Evolutionary conservation across 1,140 invertebrate genomes (phyloP).

Genomic region (Neodiprion virginianus): DNA sequence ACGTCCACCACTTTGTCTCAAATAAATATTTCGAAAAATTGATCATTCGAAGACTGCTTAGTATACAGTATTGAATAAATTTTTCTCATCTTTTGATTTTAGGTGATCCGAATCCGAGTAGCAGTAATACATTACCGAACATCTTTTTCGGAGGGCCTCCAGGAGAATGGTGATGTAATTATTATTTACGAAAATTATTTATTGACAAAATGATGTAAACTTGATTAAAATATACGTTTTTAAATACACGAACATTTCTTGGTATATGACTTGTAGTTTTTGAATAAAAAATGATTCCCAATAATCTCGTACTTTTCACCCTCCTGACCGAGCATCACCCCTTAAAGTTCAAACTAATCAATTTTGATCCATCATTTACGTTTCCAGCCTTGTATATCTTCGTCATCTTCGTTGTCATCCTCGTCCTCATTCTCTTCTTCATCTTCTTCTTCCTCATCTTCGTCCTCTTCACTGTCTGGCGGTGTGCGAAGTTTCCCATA

Average conservation of each 20-base stretch:
- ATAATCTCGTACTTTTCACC: slow-evolving; percentile 16
- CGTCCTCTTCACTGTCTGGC: slow-evolving; percentile 52
- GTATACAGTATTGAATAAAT: no score
- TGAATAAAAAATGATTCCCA: slow-evolving; percentile 2
- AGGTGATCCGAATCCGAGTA: no score
- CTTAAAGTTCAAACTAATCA: not conserved
- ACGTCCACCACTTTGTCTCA: no score
- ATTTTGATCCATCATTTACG: slow-evolving; percentile 46
- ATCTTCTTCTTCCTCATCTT: slow-evolving; percentile 51
- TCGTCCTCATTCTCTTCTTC: slow-evolving; percentile 60
- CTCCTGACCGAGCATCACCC: slow-evolving; percentile 20
- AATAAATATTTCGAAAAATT: no score
- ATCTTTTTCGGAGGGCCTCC: no score
- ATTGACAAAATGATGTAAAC: no score
- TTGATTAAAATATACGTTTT: no score
- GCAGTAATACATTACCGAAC: no score
- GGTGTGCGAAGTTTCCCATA: slow-evolving; percentile 70
- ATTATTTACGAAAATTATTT: no score
- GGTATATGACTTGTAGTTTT: not conserved
- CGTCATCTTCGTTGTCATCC: slow-evolving; percentile 45
- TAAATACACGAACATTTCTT: slow-evolving; percentile 3
- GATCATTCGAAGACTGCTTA: no score
- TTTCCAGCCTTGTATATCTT: slow-evolving; percentile 47
- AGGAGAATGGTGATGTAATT: no score
- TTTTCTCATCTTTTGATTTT: no score